Base-by-base conservation (phyloP, 2,797 vertebrate species). In the Champsocephalus esox region DNA sequence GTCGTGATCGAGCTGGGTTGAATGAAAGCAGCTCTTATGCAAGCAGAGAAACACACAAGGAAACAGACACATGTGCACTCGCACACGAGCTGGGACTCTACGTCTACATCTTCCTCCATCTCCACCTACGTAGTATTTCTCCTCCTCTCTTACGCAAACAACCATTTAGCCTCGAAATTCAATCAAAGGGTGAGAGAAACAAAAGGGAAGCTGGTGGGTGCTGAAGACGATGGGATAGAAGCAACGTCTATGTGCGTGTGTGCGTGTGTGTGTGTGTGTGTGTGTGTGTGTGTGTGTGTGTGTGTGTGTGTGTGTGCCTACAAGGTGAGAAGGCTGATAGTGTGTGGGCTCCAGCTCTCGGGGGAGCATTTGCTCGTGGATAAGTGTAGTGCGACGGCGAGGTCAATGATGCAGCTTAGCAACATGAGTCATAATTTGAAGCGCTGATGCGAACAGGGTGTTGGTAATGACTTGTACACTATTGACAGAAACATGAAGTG, bases 21-120 rank as follows among this genome's bases (percentile, higher is more conserved):
- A 89, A 88, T 88, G 75, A 82, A 85, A 85, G 79, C 73, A 49
- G 80, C 80, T 80, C 76, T 90, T 88, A 84, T 59, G 77, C 74
- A 90, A 87, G 73, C 70, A 43, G 6, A 71, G n/a, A 57, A 38
- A 64, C 46, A 57, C 21, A 64, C 59, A 56, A 13, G 17, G 56
- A 64, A 16, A 17, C 55, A 72, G 16, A 56, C 48, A 54, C 43
- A 60, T 13, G 43, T 9, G 24, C 24, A 16, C 34, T 21, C 70
- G 8, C 48, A 46, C 11, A 24, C 34, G 48, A 70, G 57, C 49
- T 34, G 59, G 75, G 78, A 82, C 70, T 80, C 75, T 77, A 66
- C 24, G 41, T 8, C 57, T 57, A 43, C 44, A 55, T 50, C 48
- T 46, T 58, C 50, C 24, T 58, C n/a, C 11, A 51, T 58, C 46